These are phyloP conservation scores for Columba guinea DNA, from an alignment of 2,797 vertebrate genomes.

Conservation along the genomic window DNA sequence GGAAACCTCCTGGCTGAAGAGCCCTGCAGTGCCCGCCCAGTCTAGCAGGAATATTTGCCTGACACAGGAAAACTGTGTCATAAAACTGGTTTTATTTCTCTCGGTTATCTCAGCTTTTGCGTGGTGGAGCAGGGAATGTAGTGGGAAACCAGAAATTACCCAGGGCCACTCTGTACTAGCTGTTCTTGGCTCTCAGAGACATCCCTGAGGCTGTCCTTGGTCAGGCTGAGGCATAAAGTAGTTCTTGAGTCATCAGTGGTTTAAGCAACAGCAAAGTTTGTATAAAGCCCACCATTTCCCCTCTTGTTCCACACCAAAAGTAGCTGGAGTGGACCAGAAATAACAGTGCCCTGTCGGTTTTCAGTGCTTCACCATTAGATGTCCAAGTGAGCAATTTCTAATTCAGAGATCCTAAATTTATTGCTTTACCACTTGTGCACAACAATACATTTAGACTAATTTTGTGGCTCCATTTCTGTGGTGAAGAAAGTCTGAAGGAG, in stretches of 20 bases:
- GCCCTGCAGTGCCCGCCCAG: accelerated
- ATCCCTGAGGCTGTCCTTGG: background rate
- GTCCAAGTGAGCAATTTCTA: background rate
- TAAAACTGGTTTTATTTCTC: background rate
- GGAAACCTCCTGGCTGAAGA: background rate
- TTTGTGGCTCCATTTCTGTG: background rate
- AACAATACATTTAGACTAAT: background rate
- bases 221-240: background rate
- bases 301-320: background rate
- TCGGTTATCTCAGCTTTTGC: background rate
- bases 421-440: accelerated
- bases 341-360: background rate
- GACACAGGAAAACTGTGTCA: background rate
- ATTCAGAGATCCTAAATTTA: background rate
- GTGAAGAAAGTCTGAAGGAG: background rate
- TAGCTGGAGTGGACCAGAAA: background rate
- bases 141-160: conserved; percentile 16
- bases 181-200: conserved; percentile 38
- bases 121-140: background rate
- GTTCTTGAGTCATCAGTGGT: background rate
- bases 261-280: background rate
- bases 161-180: background rate
- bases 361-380: accelerated
- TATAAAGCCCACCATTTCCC: background rate
- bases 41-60: background rate